Evolutionary conservation across 1,140 invertebrate genomes (phyloP).

Genomic region (Apis cerana): DNA sequence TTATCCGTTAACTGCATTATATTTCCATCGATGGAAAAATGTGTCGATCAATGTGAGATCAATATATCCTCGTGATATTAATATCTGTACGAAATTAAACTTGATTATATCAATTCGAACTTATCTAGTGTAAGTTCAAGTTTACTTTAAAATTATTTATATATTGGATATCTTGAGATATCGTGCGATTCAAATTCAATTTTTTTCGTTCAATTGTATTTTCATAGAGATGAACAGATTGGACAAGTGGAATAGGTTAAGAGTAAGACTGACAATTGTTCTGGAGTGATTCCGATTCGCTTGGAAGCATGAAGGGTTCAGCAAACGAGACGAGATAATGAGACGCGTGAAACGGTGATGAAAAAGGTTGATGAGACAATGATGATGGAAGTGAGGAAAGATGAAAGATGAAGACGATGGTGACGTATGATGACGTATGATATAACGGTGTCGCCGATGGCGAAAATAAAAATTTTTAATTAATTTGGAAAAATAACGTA

Average conservation of each 20-base stretch:
- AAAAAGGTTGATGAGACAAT: neutral
- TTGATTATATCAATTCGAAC: no score
- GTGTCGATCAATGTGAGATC: no score
- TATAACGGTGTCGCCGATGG: neutral
- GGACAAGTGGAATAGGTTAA: neutral
- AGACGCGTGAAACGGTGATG: neutral
- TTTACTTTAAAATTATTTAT: no score
- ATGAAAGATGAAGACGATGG: neutral
- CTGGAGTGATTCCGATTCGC: neutral
- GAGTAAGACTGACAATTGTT: neutral
- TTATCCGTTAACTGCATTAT: neutral
- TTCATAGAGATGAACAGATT: no score
- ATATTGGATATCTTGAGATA: no score
- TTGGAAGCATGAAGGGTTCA: neutral
- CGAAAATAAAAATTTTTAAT: neutral
- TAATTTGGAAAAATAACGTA: no score
- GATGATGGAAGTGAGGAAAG: neutral
- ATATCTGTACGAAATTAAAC: no score
- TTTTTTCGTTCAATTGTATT: no score
- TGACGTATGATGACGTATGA: neutral
- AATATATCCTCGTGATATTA: no score
- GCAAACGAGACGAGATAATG: conserved; percentile 29
- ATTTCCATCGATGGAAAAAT: neutral
- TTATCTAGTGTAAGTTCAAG: no score
- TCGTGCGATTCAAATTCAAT: no score